Conservation (phyloP, 2,888 invertebrate species). For the Chrysolina americana region DNA sequence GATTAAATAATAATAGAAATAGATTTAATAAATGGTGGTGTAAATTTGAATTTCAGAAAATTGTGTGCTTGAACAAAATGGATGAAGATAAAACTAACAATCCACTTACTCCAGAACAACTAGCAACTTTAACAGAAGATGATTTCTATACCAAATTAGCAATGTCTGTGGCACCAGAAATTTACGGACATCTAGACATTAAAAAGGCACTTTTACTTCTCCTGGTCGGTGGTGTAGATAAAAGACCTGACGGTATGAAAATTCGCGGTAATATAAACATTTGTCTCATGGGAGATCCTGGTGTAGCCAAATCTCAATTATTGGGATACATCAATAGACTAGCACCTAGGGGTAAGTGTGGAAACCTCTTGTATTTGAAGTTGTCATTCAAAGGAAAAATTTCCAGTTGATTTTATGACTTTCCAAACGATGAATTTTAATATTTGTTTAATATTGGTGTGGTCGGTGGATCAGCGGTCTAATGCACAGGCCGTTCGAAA, state of each 20-base stretch:
- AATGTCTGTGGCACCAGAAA: constrained; percentile 96
- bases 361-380: background rate
- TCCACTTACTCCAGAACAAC: constrained; percentile 87
- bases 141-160: constrained; percentile 96
- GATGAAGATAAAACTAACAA: constrained; percentile 81
- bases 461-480: too few species aligned
- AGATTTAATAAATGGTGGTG: too few species aligned
- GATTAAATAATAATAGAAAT: too few species aligned
- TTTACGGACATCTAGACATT: constrained; percentile 97
- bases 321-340: constrained; percentile 94
- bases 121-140: constrained; percentile 84
- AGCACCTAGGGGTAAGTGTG: constrained; percentile 82
- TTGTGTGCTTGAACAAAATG: constrained; percentile 87
- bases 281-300: constrained; percentile 99
- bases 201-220: constrained; percentile 96
- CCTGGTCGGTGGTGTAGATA: constrained; percentile 92
- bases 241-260: constrained; percentile 94
- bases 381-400: too few species aligned
- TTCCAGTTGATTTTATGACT: too few species aligned
- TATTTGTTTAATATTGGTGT: too few species aligned
- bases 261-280: constrained; percentile 98
- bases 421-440: too few species aligned
- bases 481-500: too few species aligned
- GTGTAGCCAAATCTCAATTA: constrained; percentile 98
- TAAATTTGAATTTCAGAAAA: constrained; percentile 71